These are phyloP conservation scores for Falco berigora DNA, from an alignment of 2,797 vertebrate species.

Conservation along the genomic window DNA sequence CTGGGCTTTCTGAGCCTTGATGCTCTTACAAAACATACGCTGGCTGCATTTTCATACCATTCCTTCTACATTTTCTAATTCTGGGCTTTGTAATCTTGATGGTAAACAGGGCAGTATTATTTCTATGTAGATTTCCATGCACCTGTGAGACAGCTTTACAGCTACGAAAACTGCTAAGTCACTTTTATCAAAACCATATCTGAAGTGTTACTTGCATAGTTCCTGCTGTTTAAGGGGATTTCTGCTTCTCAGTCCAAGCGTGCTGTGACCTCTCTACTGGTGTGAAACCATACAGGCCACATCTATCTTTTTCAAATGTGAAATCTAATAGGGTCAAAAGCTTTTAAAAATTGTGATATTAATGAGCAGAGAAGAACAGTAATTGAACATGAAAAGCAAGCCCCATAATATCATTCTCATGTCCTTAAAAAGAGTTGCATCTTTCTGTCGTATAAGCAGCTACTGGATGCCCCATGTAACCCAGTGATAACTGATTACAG, in stretches of 20 bases:
- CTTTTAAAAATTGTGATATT: background rate
- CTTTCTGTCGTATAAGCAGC: background rate
- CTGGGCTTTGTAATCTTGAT: constrained; percentile 4
- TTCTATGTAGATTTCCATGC: background rate
- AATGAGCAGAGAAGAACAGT: background rate
- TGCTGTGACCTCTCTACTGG: background rate
- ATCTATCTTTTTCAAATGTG: background rate
- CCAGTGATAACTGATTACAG: background rate
- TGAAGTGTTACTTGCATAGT: constrained; percentile 22
- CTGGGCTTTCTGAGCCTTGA: background rate
- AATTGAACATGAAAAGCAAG: background rate
- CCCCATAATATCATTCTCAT: background rate
- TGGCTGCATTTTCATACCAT: background rate
- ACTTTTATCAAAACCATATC: background rate
- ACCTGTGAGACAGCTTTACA: constrained; percentile 29
- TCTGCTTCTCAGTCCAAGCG: background rate
- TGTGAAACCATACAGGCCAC: background rate
- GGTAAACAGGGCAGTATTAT: background rate
- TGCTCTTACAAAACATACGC: background rate
- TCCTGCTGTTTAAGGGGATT: constrained; percentile 14
- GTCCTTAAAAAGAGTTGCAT: background rate
- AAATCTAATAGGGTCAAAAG: background rate
- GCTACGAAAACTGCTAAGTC: constrained; percentile 57
- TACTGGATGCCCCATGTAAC: background rate
- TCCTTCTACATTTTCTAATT: background rate